Base-by-base conservation (phyloP, 2,113 vertebrate genomes). In the Himantopus leucocephalus region DNA sequence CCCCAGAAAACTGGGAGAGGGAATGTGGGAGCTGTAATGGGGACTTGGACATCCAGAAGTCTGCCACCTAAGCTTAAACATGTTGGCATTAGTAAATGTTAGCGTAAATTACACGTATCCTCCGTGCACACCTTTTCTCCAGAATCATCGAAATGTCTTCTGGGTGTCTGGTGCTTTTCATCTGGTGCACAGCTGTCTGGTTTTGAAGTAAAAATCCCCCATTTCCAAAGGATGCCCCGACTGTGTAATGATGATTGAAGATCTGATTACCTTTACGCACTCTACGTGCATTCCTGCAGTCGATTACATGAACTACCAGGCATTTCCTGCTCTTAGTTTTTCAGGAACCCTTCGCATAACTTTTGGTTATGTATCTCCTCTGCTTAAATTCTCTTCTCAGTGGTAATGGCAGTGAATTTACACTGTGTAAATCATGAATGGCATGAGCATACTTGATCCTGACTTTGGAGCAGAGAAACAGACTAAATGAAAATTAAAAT, bases 241-340 rank as follows among this genome's bases (percentile, higher is more conserved):
- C 47, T 58, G 37, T 21, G 29, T 78, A 68, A 81, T 34, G 58
- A 45, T 85, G 95, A 56, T 68, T 74, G 83, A 94, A 75, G 72
- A 87, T 47, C 68, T 81, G 72, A 67, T 94, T 86, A 56, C 88
- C 67, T 93, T 63, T 12, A 23, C 4, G 14, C 10, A 11, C 74
- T 47, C 75, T 37, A 18, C 72, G 13, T 4, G 4, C 79, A 53
- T 94, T 92, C 82, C 72, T 88, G 79, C 29, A 32, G 26, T 23
- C 4, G 1, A 34, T 94, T 90, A 88, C 75, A 37, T 23, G n/a
- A 77, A 8, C 88, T 88, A 7, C 76, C 82, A 91, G 91, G 92
- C 72, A 88, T 96, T 95, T 96, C 94, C 96, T 95, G 91, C 62
- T 37, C 55, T 63, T 15, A 24, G 41, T n/a, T 59, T 81, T 81